A percentile compares a stretch with the other conserved stretches of the same genome.
Conservation (phyloP, 2,113 vertebrate genomes). For the Limnothrissa miodon region DNA sequence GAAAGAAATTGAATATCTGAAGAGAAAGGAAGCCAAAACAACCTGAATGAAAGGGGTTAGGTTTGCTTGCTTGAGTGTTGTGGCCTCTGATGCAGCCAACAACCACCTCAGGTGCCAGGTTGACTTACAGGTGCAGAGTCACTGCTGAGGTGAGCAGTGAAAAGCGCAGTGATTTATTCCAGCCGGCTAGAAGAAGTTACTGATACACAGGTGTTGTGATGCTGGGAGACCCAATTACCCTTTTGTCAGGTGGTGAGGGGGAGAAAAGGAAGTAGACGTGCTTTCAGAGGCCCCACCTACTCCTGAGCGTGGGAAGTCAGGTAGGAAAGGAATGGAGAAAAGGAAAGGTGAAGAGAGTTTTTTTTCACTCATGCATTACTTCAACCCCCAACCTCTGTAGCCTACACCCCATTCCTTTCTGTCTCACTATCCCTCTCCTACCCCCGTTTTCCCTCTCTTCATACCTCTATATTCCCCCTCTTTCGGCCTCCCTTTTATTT, state of each 20-base stretch:
- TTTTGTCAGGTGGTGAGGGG: slow-evolving; percentile 41
- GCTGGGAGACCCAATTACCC: slow-evolving; percentile 55
- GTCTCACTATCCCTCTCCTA: background rate
- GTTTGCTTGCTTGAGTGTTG: too few species aligned
- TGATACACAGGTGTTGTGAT: background rate
- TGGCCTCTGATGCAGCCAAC: background rate
- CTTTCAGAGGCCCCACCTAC: slow-evolving; percentile 44
- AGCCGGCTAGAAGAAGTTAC: background rate
- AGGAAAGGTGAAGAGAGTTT: too few species aligned
- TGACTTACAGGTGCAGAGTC: background rate
- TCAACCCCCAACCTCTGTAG: background rate
- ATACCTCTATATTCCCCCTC: background rate
- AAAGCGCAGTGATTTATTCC: slow-evolving; percentile 18
- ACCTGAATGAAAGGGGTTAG: too few species aligned
- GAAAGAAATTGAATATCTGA: background rate
- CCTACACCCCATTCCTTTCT: background rate
- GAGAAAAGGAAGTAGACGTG: slow-evolving; percentile 22
- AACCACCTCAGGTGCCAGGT: background rate
- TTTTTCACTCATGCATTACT: background rate
- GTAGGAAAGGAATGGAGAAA: slow-evolving; percentile 29
- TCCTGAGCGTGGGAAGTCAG: slow-evolving; percentile 62
- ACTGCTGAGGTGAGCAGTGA: background rate
- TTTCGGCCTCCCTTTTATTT: background rate
- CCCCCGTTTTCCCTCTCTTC: too few species aligned
- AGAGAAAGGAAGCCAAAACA: too few species aligned